A percentile compares a stretch with the other conserved stretches of the same genome.
Conservation (phyloP, 2,113 vertebrate genomes). For the Calidris pugnax region DNA sequence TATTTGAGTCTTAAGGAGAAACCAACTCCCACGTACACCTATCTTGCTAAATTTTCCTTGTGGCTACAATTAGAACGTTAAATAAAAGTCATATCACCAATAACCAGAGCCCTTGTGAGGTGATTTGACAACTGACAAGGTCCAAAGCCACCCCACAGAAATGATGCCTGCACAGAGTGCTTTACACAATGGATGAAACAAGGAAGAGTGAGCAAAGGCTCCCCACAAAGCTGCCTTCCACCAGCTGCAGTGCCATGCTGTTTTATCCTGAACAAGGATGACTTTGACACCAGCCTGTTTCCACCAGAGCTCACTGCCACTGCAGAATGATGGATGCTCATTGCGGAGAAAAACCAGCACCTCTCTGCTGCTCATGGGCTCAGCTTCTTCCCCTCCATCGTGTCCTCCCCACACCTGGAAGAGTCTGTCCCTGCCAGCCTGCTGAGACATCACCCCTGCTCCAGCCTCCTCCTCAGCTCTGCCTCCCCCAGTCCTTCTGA, state of each 20-base stretch:
- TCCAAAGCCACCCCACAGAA: background rate
- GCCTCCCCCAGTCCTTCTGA: background rate
- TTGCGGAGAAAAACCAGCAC: background rate
- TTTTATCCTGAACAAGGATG: background rate
- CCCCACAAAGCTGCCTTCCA: background rate
- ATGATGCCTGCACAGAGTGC: background rate
- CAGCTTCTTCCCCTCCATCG: background rate
- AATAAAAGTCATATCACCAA: background rate
- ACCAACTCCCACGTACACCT: background rate
- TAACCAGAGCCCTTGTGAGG: background rate
- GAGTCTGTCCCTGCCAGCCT: background rate
- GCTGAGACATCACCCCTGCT: accelerated
- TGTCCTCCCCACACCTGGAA: background rate
- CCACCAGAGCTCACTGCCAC: background rate
- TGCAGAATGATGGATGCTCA: background rate
- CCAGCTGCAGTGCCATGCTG: background rate
- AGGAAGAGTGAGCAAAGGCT: background rate
- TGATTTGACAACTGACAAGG: background rate
- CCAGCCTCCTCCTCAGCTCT: background rate
- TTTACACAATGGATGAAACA: background rate
- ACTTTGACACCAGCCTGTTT: background rate
- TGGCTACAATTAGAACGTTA: background rate
- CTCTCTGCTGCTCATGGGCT: background rate
- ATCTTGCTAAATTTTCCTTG: background rate
- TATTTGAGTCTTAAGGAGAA: background rate